Base-by-base conservation (phyloP, 1,140 invertebrate genomes). In the Rhysida immarginata region DNA sequence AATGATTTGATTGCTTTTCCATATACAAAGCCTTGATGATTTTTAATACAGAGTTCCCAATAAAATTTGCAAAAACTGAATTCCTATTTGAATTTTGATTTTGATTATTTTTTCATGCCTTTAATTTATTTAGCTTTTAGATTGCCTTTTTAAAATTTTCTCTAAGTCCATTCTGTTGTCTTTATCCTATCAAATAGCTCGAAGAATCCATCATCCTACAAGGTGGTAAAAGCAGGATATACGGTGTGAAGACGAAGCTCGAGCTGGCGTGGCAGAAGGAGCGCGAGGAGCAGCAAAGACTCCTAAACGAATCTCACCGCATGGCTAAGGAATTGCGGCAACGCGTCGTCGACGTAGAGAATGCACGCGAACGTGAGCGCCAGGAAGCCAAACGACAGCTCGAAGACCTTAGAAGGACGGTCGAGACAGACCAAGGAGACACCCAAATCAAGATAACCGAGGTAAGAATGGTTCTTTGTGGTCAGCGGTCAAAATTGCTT, bases 231-330 rank as follows among this genome's bases (percentile, higher is more conserved):
- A 84, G 86, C 0, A 84, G 88, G 65, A 82, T 89, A 59, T 82
- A 85, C 2, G 87, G 87, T 23, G 71, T 90, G 48, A 83, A 86
- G 66, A 89, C 89, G 1, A 79, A 87, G 41, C 82, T 96, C 78
- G 91, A 96, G 67, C 70, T 94, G 14, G 88, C 90, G 0, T 96
- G 92, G 92, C 89, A 94, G 63, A 95, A 94, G 67, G 93, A 96
- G 68, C 75, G 92, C 53, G 84, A 89, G 64, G 89, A 95, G 64
- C 89, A 95, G 63, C 89, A 92, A 62, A 75, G 89, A 8, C 71
- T 95, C 21, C 70, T 96, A 2, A 83, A 87, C 64, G 90, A 96
- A 72, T 91, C 90, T 0, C 89, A 91, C 52, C 88, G 85, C 0
- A 74, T 96, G 45, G 89, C 92, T 0, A 74, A 89, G 57, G 91